A percentile compares a stretch with the other conserved stretches of the same genome.
phyloP scores from a whole-genome alignment of 2,113 vertebrate species.

The Mellivora capensis region DNA sequence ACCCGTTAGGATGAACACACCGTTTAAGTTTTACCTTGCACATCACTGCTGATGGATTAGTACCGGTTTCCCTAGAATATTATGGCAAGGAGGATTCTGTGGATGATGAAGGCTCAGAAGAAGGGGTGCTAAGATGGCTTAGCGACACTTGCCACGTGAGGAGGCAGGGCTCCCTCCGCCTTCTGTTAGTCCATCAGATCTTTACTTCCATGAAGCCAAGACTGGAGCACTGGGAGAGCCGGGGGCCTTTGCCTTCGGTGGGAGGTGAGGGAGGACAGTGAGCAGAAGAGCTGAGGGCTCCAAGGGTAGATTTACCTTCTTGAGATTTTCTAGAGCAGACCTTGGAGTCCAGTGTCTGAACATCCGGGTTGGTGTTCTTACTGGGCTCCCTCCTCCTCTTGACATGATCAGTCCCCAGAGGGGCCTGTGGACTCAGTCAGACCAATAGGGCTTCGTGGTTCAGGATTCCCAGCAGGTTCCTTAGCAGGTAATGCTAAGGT shows the following conservation, averaged over 20 bases:
- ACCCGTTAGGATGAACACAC: not conserved
- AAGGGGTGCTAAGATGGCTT: not conserved
- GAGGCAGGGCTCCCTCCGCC: not conserved
- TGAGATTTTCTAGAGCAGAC: not conserved
- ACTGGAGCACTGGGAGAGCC: not conserved
- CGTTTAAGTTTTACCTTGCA: not conserved
- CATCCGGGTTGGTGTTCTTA: not conserved
- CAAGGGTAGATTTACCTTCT: not conserved
- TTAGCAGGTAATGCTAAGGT: not conserved
- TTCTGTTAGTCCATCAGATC: not conserved
- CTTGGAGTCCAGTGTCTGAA: not conserved
- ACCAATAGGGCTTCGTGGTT: not conserved
- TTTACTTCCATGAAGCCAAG: not conserved
- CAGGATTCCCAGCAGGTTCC: not conserved
- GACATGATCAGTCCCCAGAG: not conserved
- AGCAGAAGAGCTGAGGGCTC: not conserved
- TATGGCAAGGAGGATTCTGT: not conserved
- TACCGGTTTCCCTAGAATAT: not conserved
- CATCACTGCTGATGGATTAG: not conserved
- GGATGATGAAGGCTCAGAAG: not conserved
- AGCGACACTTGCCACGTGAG: not conserved
- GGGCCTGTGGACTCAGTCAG: not conserved
- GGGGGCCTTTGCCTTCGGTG: not conserved
- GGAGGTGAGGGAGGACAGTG: too few species aligned
- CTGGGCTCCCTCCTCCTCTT: not conserved